Evolutionary conservation across 2,113 vertebrate species (phyloP), one percentile per base, ranked within the genome.

Genomic region (Neodon shergylaensis): DNA sequence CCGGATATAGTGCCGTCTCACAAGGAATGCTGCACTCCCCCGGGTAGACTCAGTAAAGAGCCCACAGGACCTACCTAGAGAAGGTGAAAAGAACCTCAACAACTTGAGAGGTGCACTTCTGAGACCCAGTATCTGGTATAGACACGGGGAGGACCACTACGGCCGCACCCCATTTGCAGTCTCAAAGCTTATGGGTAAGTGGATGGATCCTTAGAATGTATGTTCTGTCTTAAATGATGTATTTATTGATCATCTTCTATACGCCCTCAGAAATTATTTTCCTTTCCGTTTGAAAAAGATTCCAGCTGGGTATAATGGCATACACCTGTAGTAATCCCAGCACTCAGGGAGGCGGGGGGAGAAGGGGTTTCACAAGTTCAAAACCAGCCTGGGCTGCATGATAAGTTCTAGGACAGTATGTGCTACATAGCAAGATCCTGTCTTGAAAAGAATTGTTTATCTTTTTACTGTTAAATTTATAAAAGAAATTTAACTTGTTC

Each of bases 151-250:
- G 79, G 3, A 70, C 81, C 7, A 24, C 70, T 63, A 3, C 14
- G 36, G 12, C 19, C n/a, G 52, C 10, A 42, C 28, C 31, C 91
- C 39, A 19, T 14, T 22, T 73, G 39, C 12, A 42, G 19, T 70
- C 28, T 58, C 2, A 2, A 12, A 24, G 88, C 31, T 2, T 42
- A 70, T 19, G 5, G 73, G 52, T 42, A 82, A 66, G 44, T 3
- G 54, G 36, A 39, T 61, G 52, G 68, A 31, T 42, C 63, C 88
- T 96, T 83, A n/a, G 42, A 87, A 74, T 2, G n/a, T 61, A 66
- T n/a, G 52, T 74, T 92, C 13, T 79, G 21, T 82, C 65, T 61
- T 88, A 90, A 96, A 68, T 63, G 72, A 74, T 49, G 31, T 65
- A 16, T n/a, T 79, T 52, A 47, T 68, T 66, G 33, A 78, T 82